These are phyloP conservation scores for Pseudochromis fuscus DNA, from an alignment of 2,797 vertebrate species.

Conservation along the genomic window DNA sequence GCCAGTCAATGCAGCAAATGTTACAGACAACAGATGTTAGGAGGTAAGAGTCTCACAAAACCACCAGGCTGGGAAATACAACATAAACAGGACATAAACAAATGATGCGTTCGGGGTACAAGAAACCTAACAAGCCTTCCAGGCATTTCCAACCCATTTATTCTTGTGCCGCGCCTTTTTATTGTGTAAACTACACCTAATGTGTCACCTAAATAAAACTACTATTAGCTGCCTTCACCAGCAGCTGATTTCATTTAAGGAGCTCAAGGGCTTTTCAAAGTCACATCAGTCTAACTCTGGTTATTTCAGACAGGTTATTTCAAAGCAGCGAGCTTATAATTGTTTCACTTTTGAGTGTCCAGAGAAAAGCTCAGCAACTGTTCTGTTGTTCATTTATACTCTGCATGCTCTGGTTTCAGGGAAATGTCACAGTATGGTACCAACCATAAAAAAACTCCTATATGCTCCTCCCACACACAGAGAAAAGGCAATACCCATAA, in stretches of 20 bases:
- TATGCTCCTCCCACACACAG: conserved; percentile 44
- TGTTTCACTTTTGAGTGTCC: conserved; percentile 19
- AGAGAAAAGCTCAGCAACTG: conserved; percentile 1
- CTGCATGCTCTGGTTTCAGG: conserved; percentile 5
- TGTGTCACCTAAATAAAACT: not conserved
- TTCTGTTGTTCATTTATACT: conserved; percentile 2
- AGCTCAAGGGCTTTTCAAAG: conserved; percentile 3
- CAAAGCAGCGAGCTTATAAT: conserved; percentile 4
- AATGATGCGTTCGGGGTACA: not conserved
- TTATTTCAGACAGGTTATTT: conserved; percentile 13
- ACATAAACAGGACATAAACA: not conserved
- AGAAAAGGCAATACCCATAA: conserved; percentile 44
- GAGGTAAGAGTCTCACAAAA: not conserved
- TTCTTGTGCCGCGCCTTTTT: not conserved
- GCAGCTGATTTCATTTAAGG: not conserved
- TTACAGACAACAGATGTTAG: not conserved
- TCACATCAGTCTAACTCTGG: not conserved
- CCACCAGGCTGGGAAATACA: not conserved
- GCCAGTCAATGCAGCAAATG: not conserved
- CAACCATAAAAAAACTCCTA: conserved; percentile 34
- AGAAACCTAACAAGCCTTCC: not conserved
- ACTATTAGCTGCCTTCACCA: not conserved
- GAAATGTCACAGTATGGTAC: conserved; percentile 23
- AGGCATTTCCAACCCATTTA: not conserved
- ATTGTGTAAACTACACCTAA: not conserved